Evolutionary conservation across 2,797 vertebrate species (phyloP).

Genomic region (Sebastolobus altivelis): DNA sequence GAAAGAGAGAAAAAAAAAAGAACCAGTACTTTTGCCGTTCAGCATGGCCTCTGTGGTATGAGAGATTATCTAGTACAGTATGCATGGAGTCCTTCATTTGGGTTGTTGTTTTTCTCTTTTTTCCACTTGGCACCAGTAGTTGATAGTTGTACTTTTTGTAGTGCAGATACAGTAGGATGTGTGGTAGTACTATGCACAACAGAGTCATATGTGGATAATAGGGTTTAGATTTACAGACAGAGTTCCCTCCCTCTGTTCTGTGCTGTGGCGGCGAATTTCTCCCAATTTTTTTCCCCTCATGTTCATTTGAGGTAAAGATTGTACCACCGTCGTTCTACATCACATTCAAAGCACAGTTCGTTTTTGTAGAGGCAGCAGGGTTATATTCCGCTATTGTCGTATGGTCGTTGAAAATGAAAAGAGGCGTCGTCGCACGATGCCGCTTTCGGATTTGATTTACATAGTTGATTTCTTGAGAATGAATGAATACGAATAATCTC

Average conservation of each 20-base stretch:
- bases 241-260: constrained; percentile 30
- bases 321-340: constrained; percentile 34
- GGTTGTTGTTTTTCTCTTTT: constrained; percentile 43
- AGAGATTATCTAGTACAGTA: constrained; percentile 70
- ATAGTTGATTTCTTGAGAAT: constrained; percentile 40
- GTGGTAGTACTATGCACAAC: constrained; percentile 66
- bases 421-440: constrained; percentile 21
- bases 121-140: constrained; percentile 50
- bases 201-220: constrained; percentile 41
- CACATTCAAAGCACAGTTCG: constrained; percentile 51
- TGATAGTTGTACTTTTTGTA: constrained; percentile 60
- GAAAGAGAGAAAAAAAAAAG: constrained; percentile 35
- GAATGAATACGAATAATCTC: constrained; percentile 31
- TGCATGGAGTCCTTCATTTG: constrained; percentile 71
- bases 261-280: constrained; percentile 35
- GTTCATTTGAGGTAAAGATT: constrained; percentile 41
- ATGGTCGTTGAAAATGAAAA: constrained; percentile 23
- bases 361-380: constrained; percentile 30
- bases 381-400: constrained; percentile 11
- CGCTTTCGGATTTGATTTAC: constrained; percentile 36
- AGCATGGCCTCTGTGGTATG: constrained; percentile 63
- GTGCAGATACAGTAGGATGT: constrained; percentile 52
- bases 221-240: constrained; percentile 30
- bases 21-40: constrained; percentile 63
- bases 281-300: constrained; percentile 14